A percentile compares a stretch with the other conserved stretches of the same genome.
Conservation (phyloP, 2,888 invertebrate genomes). For the Cacoxenus indagator region DNA sequence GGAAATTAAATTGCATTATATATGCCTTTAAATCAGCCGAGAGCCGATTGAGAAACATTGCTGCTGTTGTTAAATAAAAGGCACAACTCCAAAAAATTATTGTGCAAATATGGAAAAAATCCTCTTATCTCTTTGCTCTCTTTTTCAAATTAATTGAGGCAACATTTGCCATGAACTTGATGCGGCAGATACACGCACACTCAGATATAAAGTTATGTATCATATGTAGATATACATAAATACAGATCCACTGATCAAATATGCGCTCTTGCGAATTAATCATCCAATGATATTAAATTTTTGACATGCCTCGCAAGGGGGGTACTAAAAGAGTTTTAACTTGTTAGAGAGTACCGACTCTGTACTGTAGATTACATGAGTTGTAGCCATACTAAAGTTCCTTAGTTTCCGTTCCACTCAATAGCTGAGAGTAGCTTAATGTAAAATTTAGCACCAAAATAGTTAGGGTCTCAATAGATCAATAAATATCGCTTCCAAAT, state of each 20-base stretch:
- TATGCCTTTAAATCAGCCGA: background rate
- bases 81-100: background rate
- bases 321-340: background rate
- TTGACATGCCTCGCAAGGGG: background rate
- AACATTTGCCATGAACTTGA: background rate
- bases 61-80: too few species aligned
- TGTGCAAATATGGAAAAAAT: background rate
- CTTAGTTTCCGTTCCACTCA: too few species aligned
- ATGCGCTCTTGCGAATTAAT: background rate
- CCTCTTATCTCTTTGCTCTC: background rate
- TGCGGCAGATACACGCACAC: background rate
- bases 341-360: too few species aligned
- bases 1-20: background rate
- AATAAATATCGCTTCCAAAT: too few species aligned
- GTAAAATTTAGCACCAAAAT: too few species aligned
- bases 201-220: background rate
- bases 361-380: too few species aligned
- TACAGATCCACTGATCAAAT: too few species aligned
- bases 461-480: too few species aligned
- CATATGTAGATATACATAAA: background rate
- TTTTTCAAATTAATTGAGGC: background rate
- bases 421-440: too few species aligned
- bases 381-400: too few species aligned
- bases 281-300: background rate
- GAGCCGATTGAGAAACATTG: too few species aligned